Evolutionary conservation across 2,797 vertebrate species (phyloP).

Genomic region (Enteromius radiatus): DNA sequence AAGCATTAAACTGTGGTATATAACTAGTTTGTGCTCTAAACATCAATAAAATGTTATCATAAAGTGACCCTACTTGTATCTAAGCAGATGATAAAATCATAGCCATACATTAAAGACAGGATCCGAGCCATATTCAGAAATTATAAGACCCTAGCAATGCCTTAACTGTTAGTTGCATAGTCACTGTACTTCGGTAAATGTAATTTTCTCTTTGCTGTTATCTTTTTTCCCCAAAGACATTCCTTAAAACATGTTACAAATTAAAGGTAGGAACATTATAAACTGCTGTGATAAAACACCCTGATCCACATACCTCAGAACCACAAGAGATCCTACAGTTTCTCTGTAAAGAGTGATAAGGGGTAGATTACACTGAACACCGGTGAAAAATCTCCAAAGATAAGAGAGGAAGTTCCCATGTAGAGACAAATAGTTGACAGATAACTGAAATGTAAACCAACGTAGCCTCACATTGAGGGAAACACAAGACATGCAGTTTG

Average conservation of each 20-base stretch:
- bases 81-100: neutral
- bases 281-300: neutral
- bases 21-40: neutral
- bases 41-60: neutral
- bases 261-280: constrained; percentile 3
- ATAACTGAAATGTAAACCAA: constrained; percentile 22
- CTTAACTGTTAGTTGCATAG: neutral
- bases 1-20: neutral
- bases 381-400: neutral
- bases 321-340: constrained; percentile 16
- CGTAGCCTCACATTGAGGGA: neutral
- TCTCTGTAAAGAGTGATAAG: constrained; percentile 25
- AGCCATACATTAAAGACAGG: neutral
- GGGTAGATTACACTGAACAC: constrained; percentile 30
- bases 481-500: neutral
- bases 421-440: constrained; percentile 17
- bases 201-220: constrained; percentile 7
- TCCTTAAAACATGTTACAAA: neutral
- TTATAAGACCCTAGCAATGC: neutral
- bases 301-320: constrained; percentile 17
- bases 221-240: neutral
- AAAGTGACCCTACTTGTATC: neutral
- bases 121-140: neutral
- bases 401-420: constrained; percentile 42
- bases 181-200: neutral